Conservation (phyloP, 2,888 invertebrate genomes). For the Drosophila buzzatii region DNA sequence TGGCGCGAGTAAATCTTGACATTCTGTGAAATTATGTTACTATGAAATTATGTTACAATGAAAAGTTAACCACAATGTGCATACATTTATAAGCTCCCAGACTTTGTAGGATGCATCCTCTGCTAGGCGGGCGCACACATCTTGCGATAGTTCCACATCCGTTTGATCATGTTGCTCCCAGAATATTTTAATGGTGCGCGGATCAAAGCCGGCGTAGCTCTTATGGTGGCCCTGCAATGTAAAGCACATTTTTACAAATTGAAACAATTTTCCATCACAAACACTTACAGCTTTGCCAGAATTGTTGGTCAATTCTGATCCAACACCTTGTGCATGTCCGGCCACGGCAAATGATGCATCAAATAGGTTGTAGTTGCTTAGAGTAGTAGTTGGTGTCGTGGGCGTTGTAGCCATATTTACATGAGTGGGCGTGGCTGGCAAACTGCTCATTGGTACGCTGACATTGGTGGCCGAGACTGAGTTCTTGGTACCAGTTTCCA, state of each 20-base stretch:
- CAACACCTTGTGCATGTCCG: conserved; percentile 39
- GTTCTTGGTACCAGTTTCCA: conserved; percentile 55
- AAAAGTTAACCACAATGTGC: neutral
- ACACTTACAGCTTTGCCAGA: conserved; percentile 36
- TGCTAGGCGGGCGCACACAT: conserved; percentile 82
- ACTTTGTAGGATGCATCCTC: conserved; percentile 85
- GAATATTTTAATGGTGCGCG: conserved; percentile 83
- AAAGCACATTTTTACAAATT: neutral
- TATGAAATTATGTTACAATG: neutral
- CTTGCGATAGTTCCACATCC: conserved; percentile 82
- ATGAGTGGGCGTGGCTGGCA: conserved; percentile 55
- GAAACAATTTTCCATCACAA: neutral
- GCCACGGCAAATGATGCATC: conserved; percentile 68
- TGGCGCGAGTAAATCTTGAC: conserved; percentile 84
- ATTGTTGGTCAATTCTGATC: conserved; percentile 53
- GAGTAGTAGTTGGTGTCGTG: conserved; percentile 74
- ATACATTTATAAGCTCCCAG: conserved; percentile 85
- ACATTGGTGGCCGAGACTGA: conserved; percentile 23
- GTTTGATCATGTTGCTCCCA: conserved; percentile 85
- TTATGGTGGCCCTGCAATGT: conserved; percentile 72
- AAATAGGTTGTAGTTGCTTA: conserved; percentile 67
- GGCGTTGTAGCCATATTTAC: conserved; percentile 72
- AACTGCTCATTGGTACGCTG: conserved; percentile 48
- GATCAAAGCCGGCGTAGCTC: conserved; percentile 82
- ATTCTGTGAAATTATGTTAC: conserved; percentile 65